A percentile compares a stretch with the other conserved stretches of the same genome.
Evolutionary conservation across 2,888 invertebrate genomes (phyloP).

Genomic region (Dryomyza anilis): DNA sequence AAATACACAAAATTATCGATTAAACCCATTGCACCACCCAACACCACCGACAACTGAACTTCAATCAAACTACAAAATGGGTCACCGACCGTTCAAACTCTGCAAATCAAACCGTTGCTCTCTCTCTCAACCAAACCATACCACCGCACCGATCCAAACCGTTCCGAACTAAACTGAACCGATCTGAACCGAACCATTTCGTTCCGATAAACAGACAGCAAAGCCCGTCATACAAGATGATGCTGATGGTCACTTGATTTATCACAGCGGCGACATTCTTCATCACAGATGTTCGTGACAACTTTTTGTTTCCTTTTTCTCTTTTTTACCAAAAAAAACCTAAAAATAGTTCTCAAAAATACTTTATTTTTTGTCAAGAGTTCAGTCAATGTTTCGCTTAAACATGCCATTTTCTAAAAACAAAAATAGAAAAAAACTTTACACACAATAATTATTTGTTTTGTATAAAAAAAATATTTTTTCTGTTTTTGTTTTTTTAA

Average conservation of each 20-base stretch:
- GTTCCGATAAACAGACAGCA: slow-evolving; percentile 55
- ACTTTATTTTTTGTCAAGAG: no score
- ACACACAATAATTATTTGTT: neutral
- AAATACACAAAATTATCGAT: slow-evolving; percentile 31
- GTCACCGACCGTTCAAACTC: slow-evolving; percentile 20
- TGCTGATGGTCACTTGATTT: slow-evolving; percentile 99
- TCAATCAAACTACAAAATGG: neutral
- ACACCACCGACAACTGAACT: slow-evolving; percentile 22
- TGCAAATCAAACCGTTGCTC: slow-evolving; percentile 9
- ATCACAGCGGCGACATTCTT: slow-evolving; percentile 98
- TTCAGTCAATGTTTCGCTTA: no score
- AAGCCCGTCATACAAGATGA: slow-evolving; percentile 96
- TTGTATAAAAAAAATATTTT: neutral
- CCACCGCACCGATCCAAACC: slow-evolving; percentile 33
- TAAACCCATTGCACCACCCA: slow-evolving; percentile 1
- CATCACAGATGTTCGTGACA: slow-evolving; percentile 99
- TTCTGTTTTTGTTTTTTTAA: neutral
- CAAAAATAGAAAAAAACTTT: slow-evolving; percentile 5
- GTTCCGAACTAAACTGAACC: slow-evolving; percentile 32
- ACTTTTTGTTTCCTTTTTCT: slow-evolving; percentile 62
- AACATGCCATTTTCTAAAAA: no score
- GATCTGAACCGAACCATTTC: slow-evolving; percentile 17
- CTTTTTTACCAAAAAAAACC: slow-evolving; percentile 26
- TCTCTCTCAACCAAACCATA: slow-evolving; percentile 35
- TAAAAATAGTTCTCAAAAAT: neutral